Percentiles rank a stretch among this genome's conserved stretches.
Evolutionary conservation across 1,140 invertebrate genomes (phyloP).

Genomic region (Cylas formicarius): DNA sequence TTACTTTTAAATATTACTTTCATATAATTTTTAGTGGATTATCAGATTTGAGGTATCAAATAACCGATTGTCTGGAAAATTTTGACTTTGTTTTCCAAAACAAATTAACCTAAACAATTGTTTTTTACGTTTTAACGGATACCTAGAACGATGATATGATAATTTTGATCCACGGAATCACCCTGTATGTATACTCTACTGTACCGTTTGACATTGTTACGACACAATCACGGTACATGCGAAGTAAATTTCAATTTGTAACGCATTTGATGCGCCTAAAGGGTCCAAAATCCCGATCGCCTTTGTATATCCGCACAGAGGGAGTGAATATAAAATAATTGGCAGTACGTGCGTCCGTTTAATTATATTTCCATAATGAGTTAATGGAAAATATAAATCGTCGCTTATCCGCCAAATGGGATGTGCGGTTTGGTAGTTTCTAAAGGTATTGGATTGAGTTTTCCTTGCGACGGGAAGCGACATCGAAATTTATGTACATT

Average conservation of each 20-base stretch:
- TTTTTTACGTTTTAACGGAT: too few relatives aligned
- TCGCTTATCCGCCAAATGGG: conserved; percentile 10
- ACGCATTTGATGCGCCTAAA: conserved; percentile 10
- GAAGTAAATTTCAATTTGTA: conserved; percentile 28
- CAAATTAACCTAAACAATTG: too few relatives aligned
- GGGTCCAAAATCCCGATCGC: conserved; percentile 1
- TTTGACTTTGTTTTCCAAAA: too few relatives aligned
- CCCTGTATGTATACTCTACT: too few relatives aligned
- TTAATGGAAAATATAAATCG: conserved; percentile 25
- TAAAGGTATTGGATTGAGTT: conserved; percentile 8
- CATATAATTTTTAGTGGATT: too few relatives aligned
- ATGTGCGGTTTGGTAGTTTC: conserved; percentile 15
- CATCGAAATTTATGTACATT: conserved; percentile 16
- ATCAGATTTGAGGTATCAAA: too few relatives aligned
- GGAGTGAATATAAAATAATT: conserved; percentile 13
- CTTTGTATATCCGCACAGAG: conserved; percentile 12
- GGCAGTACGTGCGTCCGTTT: conserved; percentile 10
- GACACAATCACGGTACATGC: too few relatives aligned
- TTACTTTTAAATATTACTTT: too few relatives aligned
- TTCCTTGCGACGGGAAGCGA: neutral
- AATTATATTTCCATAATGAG: conserved; percentile 24
- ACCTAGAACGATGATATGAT: too few relatives aligned
- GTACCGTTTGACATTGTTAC: too few relatives aligned
- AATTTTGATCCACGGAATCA: too few relatives aligned
- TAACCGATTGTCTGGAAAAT: too few relatives aligned